phyloP scores from a whole-genome alignment of 2,113 vertebrate genomes.

The Haliaeetus leucogaster region DNA sequence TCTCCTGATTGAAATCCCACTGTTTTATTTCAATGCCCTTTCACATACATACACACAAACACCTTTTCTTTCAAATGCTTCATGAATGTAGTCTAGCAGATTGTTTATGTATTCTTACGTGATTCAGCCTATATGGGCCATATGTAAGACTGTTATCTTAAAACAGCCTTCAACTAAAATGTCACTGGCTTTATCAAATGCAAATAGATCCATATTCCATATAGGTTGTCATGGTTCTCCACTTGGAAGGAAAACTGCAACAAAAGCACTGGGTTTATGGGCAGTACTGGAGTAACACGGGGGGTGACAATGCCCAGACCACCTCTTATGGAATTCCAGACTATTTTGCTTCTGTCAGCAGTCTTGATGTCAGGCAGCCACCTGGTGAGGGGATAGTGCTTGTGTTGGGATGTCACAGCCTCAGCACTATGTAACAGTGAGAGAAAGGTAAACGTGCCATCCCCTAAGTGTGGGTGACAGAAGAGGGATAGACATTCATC shows the following conservation, averaged over 20 bases:
- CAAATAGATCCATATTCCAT: background rate
- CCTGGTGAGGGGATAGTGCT: background rate
- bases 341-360: background rate
- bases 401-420: background rate
- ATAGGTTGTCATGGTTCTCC: background rate
- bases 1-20: background rate
- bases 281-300: background rate
- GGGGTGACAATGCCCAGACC: background rate
- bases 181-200: background rate
- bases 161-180: background rate
- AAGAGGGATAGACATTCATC: rapidly evolving
- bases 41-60: background rate
- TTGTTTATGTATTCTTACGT: background rate
- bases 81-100: background rate
- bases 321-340: background rate
- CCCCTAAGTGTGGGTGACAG: background rate
- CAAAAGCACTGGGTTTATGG: background rate
- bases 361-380: background rate
- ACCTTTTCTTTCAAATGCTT: background rate
- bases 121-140: background rate
- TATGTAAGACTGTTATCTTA: background rate
- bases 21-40: background rate
- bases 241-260: background rate
- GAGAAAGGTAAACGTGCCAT: background rate
- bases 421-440: background rate